A percentile compares a stretch with the other conserved stretches of the same genome.
These are phyloP conservation scores for Timandra comae DNA, from an alignment of 2,888 invertebrate genomes.

Conservation along the genomic window DNA sequence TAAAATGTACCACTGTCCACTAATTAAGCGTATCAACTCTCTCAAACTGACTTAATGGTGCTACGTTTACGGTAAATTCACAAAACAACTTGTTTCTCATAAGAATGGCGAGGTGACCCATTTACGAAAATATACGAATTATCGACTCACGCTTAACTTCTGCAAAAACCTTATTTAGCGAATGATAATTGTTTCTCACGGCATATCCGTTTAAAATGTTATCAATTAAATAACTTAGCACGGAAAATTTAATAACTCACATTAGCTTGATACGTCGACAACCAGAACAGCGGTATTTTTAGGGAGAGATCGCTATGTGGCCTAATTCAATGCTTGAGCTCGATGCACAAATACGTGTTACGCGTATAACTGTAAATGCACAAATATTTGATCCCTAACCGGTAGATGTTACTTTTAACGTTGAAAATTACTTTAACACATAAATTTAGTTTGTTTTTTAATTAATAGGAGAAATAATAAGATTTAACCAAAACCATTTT, in stretches of 20 bases:
- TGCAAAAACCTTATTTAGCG: constrained; percentile 45
- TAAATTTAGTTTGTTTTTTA: constrained; percentile 10
- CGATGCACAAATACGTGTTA: constrained; percentile 77
- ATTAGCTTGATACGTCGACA: constrained; percentile 75
- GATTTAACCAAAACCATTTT: constrained; percentile 66
- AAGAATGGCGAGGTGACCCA: constrained; percentile 76
- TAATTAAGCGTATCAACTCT: constrained; percentile 20
- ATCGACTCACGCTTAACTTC: constrained; percentile 60
- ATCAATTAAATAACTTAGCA: constrained; percentile 30
- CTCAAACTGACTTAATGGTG: constrained; percentile 25
- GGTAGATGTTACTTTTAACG: no score
- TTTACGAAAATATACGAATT: constrained; percentile 74
- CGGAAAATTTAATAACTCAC: constrained; percentile 67
- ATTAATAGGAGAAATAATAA: constrained; percentile 46
- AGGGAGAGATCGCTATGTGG: constrained; percentile 79
- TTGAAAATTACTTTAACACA: no score
- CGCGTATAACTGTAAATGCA: constrained; percentile 75
- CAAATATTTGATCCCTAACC: constrained; percentile 48
- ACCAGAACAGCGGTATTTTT: constrained; percentile 76
- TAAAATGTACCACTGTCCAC: constrained; percentile 21
- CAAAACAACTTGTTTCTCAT: constrained; percentile 53
- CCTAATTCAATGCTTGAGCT: constrained; percentile 76
- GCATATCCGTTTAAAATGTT: constrained; percentile 22
- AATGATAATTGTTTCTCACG: constrained; percentile 33
- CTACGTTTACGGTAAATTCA: constrained; percentile 37